phyloP scores from a whole-genome alignment of 2,888 invertebrate species.

The Scaptomyza polygonia region DNA sequence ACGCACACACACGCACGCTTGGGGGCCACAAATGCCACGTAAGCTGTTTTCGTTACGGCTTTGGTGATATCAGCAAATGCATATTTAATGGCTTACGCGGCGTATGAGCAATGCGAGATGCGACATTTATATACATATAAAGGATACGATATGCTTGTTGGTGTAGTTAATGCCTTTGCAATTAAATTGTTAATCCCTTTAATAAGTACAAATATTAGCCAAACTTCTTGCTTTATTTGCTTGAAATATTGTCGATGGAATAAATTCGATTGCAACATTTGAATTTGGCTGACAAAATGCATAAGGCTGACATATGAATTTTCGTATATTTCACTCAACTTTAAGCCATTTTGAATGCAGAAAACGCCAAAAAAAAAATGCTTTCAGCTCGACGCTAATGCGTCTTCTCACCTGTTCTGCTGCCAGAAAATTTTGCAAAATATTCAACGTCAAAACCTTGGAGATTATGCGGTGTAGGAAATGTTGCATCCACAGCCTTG shows the following conservation, averaged over 20 bases:
- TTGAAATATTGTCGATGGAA: not conserved
- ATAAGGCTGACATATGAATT: not conserved
- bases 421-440: slow-evolving; percentile 13
- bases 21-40: slow-evolving; percentile 58
- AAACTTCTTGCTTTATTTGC: not conserved
- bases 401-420: slow-evolving; percentile 23
- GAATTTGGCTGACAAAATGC: not conserved
- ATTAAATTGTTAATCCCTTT: slow-evolving; percentile 11
- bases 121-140: slow-evolving; percentile 28
- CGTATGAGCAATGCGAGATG: slow-evolving; percentile 65
- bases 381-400: not conserved
- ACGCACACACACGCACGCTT: slow-evolving; percentile 11
- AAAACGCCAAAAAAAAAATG: slow-evolving; percentile 18
- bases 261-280: not conserved
- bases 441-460: slow-evolving; percentile 20
- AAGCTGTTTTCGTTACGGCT: slow-evolving; percentile 76
- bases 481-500: slow-evolving; percentile 17
- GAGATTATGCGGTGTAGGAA: not conserved
- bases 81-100: slow-evolving; percentile 75
- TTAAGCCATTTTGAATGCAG: slow-evolving; percentile 21
- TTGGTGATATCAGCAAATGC: slow-evolving; percentile 77
- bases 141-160: slow-evolving; percentile 34
- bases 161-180: slow-evolving; percentile 33
- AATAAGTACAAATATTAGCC: not conserved
- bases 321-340: slow-evolving; percentile 1